Conservation (phyloP, 2,888 invertebrate genomes). For the Seira ritae region DNA sequence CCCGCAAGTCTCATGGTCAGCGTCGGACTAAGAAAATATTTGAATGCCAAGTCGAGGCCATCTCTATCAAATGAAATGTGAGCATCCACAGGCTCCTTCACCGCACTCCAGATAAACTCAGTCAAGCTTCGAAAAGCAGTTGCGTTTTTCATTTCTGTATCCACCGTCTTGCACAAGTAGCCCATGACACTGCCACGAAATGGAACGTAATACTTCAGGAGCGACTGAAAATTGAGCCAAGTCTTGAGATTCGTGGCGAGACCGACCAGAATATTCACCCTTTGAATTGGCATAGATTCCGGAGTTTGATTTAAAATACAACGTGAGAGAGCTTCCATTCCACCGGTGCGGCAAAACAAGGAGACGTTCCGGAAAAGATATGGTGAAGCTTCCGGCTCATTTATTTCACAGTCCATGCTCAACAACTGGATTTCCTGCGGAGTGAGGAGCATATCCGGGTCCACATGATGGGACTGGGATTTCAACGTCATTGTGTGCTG, state of each 20-base stretch:
- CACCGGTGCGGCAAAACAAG: constrained; percentile 92
- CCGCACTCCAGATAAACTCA: constrained; percentile 96
- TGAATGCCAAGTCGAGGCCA: constrained; percentile 94
- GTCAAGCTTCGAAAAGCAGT: constrained; percentile 92
- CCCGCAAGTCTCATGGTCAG: constrained; percentile 95
- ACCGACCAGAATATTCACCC: constrained; percentile 94
- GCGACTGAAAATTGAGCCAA: constrained; percentile 94
- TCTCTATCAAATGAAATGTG: constrained; percentile 92
- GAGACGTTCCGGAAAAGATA: constrained; percentile 94
- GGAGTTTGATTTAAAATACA: constrained; percentile 88
- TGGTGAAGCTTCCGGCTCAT: constrained; percentile 95
- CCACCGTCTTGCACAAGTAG: constrained; percentile 95
- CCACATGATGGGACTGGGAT: constrained; percentile 75
- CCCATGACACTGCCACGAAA: constrained; percentile 90
- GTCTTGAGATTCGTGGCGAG: constrained; percentile 94
- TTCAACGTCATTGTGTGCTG: constrained; percentile 88
- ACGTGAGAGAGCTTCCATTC: constrained; percentile 89
- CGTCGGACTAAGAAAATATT: constrained; percentile 96
- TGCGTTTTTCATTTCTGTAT: constrained; percentile 91
- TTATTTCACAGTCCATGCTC: constrained; percentile 91
- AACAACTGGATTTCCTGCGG: constrained; percentile 89
- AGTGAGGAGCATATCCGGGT: constrained; percentile 82
- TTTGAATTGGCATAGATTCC: constrained; percentile 86
- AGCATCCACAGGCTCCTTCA: constrained; percentile 92
- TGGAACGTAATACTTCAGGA: constrained; percentile 91